Base-by-base conservation (phyloP, 2,797 vertebrate genomes). In the Synaphobranchus kaupii region DNA sequence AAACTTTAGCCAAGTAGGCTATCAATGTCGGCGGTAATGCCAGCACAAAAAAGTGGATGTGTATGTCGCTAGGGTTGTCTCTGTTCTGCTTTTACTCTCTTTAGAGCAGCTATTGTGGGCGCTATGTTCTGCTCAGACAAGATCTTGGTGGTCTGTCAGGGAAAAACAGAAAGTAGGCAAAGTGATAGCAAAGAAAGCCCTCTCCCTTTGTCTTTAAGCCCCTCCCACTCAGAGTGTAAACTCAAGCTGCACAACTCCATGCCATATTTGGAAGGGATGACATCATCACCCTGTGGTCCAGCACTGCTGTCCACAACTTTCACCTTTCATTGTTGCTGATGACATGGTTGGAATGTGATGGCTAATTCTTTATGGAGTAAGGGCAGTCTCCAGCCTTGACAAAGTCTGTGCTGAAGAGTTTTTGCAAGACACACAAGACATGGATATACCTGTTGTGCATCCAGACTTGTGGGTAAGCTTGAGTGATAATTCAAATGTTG, bases 281-380 rank as follows among this genome's bases (percentile, higher is more conserved):
- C 95, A 95, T 97, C 97, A 97, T 89, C 92, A 90, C 88, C 90
- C 88, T 91, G 93, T 93, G 92, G 94, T 94, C 95, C 93, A 87
- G 86, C 88, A 95, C 94, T 89, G 91, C 94, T 95, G 91, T 92
- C 92, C 94, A 94, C 95, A 94, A 94, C 94, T 90, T 94, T 93
- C 96, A 97, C 96, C 95, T 97, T 95, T 94, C 96, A 93, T 95
- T 94, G 95, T 96, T 92, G n/a, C 92, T 89, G 92, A 93, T 96
- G 95, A 95, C 95, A 95, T 91, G 94, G 92, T 92, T 92, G 96
- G 95, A 96, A 95, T 95, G 95, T 92, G 92, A 95, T 91, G 93
- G 94, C 92, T 93, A 91, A 93, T 93, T 94, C 94, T 91, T 93
- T 85, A 86, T 86, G 91, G 94, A 94, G 92, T 85, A 85, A 87